These are phyloP conservation scores for Colletes collaris DNA, from an alignment of 2,888 invertebrate genomes.

Conservation along the genomic window DNA sequence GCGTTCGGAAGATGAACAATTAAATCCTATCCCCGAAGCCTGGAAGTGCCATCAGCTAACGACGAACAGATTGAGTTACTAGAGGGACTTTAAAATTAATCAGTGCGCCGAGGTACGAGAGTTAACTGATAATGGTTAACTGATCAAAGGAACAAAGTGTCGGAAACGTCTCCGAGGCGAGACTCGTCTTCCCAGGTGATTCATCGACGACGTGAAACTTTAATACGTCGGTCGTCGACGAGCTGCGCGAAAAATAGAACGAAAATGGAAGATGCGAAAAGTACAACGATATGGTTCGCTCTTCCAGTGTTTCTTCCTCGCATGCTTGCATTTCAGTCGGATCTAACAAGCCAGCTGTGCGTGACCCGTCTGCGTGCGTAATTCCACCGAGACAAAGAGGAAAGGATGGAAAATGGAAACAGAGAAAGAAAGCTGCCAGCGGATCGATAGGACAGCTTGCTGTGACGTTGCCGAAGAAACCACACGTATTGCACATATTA, in stretches of 20 bases:
- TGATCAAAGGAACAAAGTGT: not conserved
- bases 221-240: constrained; percentile 4
- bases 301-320: constrained; percentile 26
- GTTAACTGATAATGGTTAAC: constrained; percentile 1
- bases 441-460: constrained; percentile 67
- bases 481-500: constrained; percentile 62
- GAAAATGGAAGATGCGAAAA: constrained; percentile 31
- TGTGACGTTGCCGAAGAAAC: constrained; percentile 66
- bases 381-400: constrained; percentile 52
- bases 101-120: not conserved
- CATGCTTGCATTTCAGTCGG: constrained; percentile 44
- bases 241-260: constrained; percentile 33
- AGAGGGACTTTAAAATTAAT: constrained; percentile 7
- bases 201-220: constrained; percentile 19
- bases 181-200: not conserved
- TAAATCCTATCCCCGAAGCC: not conserved
- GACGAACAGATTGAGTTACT: not conserved
- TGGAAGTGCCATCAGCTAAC: not conserved
- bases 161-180: too few species aligned
- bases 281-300: constrained; percentile 14
- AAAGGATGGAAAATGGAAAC: constrained; percentile 17
- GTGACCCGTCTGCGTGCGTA: constrained; percentile 65
- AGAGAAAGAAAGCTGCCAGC: constrained; percentile 37
- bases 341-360: constrained; percentile 56
- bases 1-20: not conserved